Conservation (phyloP, 2,888 invertebrate species). For the Pandemis cinnamomeana region DNA sequence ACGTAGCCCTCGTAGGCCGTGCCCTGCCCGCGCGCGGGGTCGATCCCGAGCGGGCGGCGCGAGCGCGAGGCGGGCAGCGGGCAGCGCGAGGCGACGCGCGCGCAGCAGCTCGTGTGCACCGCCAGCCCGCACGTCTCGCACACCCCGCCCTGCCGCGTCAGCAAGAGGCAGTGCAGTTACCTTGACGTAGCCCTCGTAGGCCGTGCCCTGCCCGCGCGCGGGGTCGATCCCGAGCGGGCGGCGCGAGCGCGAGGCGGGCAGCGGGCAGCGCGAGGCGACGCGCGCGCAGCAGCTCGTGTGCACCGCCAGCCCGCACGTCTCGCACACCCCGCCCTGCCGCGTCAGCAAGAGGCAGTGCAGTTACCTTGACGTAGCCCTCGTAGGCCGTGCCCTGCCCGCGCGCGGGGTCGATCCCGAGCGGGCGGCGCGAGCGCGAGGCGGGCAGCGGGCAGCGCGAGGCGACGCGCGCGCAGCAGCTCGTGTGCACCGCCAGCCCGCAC, state of each 20-base stretch:
- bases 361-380: slow-evolving; percentile 25
- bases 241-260: slow-evolving; percentile 94
- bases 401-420: slow-evolving; percentile 96
- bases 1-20: slow-evolving; percentile 56
- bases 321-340: slow-evolving; percentile 98
- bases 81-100: slow-evolving; percentile 95
- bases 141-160: slow-evolving; percentile 97
- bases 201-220: slow-evolving; percentile 94
- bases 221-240: slow-evolving; percentile 97
- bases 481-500: slow-evolving; percentile 98
- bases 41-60: slow-evolving; percentile 95
- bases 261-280: slow-evolving; percentile 96
- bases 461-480: slow-evolving; percentile 96
- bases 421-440: slow-evolving; percentile 94
- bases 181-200: slow-evolving; percentile 29
- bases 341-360: too few relatives aligned
- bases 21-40: slow-evolving; percentile 97
- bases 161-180: too few relatives aligned
- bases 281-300: slow-evolving; percentile 98
- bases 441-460: slow-evolving; percentile 97
- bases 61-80: slow-evolving; percentile 96
- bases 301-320: slow-evolving; percentile 97
- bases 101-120: slow-evolving; percentile 97
- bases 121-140: slow-evolving; percentile 98
- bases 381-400: slow-evolving; percentile 92